phyloP scores from a whole-genome alignment of 1,140 invertebrate genomes.

The Zaprionus tsacasi region DNA sequence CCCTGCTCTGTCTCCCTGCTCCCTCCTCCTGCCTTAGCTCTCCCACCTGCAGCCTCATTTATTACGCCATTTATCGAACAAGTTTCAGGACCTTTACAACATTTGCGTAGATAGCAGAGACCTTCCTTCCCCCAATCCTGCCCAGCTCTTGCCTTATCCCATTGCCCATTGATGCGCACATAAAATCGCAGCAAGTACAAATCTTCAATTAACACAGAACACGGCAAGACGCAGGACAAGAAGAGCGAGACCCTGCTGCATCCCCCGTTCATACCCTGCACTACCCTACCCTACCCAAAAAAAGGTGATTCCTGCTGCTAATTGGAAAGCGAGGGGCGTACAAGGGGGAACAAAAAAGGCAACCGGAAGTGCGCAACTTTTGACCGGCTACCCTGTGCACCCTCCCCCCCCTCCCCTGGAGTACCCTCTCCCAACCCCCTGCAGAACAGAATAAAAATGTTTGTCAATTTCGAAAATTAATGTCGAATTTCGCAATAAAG shows the following conservation, averaged over 20 bases:
- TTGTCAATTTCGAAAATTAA: constrained; percentile 58
- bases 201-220: constrained; percentile 77
- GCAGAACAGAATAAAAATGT: constrained; percentile 28
- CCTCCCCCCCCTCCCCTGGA: neutral
- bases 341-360: constrained; percentile 14
- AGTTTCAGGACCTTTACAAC: constrained; percentile 38
- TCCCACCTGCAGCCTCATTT: constrained; percentile 46
- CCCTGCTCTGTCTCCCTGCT: neutral
- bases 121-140: neutral
- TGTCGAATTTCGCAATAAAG: constrained; percentile 41
- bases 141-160: constrained; percentile 11
- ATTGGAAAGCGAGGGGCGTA: constrained; percentile 71
- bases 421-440: neutral
- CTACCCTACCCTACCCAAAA: neutral
- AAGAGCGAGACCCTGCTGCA: constrained; percentile 20
- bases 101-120: constrained; percentile 47
- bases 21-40: neutral
- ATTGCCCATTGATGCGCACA: constrained; percentile 48
- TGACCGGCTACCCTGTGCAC: neutral
- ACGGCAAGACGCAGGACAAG: constrained; percentile 28
- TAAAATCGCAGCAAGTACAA: constrained; percentile 72
- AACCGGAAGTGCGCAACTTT: constrained; percentile 29
- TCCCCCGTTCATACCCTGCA: neutral
- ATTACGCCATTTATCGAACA: constrained; percentile 68
- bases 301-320: constrained; percentile 79